Base-by-base conservation (phyloP, 2,797 vertebrate species). In the Pteronotus mesoamericanus region DNA sequence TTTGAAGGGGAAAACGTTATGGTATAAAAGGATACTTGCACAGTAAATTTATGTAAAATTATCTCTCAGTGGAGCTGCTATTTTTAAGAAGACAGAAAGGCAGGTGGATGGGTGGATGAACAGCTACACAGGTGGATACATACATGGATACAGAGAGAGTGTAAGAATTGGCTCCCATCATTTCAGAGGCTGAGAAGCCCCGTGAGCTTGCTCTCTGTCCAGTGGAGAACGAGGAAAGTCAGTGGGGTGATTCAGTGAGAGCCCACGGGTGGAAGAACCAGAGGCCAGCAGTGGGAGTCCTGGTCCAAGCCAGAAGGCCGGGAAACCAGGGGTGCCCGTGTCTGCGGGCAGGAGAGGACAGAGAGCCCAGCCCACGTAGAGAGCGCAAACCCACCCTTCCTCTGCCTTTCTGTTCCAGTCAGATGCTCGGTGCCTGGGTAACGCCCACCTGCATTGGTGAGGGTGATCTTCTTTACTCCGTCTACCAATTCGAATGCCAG, bases 11-110 rank as follows among this genome's bases (percentile, higher is more conserved):
- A 29, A 53, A 89, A 48, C 59, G 21, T 82, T 55, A 61, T 89
- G 37, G 11, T 42, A 39, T 74, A 64, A 80, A 48, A 34, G 44
- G 10, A 53, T 15, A 55, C 6, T 86, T 55, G 75, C 55, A 82
- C 44, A 44, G 29, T 44, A 24, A 75, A 64, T 51, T 79, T 9
- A 10, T 39, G 15, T 68, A 42, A 42, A 92, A 39, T 83, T 34
- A 5, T 18, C 59, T 69, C 59, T 51, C 61, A 88, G 44, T 37
- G 78, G 84, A 77, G 32, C 18, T 57, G 9, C 34, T 34, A 32
- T 89, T 83, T 93, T 87, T 19, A 29, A 46, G 61, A 87, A 74
- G 11, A 39, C 6, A 69, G 66, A 57, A 24, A 26, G 68, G 16
- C 44, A 2, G 10, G 18, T 55, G 21, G 24, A 32, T 42, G 9